These are phyloP conservation scores for Strigamia crassipes DNA, from an alignment of 2,888 invertebrate genomes.

Conservation along the genomic window DNA sequence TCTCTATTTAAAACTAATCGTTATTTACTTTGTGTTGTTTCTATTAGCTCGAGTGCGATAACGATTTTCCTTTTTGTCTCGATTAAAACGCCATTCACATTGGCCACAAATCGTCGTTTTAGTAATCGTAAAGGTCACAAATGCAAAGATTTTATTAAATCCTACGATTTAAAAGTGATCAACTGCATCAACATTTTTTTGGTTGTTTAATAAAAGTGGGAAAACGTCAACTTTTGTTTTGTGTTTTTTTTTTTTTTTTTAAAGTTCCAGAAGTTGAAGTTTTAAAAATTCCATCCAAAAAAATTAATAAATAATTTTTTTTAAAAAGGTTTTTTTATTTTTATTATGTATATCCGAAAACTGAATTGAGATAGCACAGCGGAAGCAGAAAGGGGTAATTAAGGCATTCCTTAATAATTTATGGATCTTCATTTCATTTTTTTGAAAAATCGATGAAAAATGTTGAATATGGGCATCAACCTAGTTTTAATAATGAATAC, in stretches of 20 bases:
- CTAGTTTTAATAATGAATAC: not conserved
- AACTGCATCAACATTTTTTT: no score
- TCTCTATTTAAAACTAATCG: not conserved
- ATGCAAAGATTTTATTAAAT: not conserved
- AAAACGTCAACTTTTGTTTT: no score
- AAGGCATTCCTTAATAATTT: not conserved
- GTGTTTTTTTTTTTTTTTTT: no score
- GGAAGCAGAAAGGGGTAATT: not conserved
- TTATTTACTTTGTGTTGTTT: not conserved
- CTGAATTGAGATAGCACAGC: not conserved
- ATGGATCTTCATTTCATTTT: not conserved
- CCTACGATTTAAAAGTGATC: no score
- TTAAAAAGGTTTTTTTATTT: no score
- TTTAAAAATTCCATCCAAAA: no score
- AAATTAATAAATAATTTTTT: not conserved
- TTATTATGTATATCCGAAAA: no score
- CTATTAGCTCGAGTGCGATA: not conserved
- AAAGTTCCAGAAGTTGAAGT: not conserved
- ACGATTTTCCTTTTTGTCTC: not conserved
- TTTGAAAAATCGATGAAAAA: not conserved
- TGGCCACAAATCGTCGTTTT: not conserved
- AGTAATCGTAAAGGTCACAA: not conserved
- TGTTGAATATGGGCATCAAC: not conserved
- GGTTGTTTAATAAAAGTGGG: no score
- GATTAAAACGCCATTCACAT: not conserved